These are phyloP conservation scores for Drosophila littoralis DNA, from an alignment of 1,140 invertebrate species.

Conservation along the genomic window DNA sequence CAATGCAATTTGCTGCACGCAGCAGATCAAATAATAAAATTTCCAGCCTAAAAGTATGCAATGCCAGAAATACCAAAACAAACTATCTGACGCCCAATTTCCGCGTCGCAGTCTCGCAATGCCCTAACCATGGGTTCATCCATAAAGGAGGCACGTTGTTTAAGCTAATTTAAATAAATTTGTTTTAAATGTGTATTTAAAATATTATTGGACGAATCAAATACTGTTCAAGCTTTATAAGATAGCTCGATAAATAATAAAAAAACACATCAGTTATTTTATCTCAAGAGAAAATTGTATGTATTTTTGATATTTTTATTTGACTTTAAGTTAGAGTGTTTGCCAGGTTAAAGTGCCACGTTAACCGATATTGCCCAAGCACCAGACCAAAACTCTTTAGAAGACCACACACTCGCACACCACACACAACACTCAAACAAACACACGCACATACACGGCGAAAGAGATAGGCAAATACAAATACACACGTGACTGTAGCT, in stretches of 20 bases:
- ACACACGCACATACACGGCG: constrained; percentile 7
- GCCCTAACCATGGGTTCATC: not conserved
- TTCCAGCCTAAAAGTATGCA: constrained; percentile 47
- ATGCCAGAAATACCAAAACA: constrained; percentile 2
- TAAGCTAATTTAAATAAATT: not conserved
- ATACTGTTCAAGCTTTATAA: no score
- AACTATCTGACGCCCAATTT: not conserved
- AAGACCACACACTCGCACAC: constrained; percentile 20
- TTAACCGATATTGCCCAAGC: constrained; percentile 15
- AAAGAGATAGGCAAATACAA: constrained; percentile 21
- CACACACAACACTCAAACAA: constrained; percentile 21
- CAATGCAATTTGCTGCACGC: constrained; percentile 35
- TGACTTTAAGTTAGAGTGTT: constrained; percentile 15
- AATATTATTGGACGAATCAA: no score
- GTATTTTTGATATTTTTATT: not conserved
- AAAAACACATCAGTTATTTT: no score
- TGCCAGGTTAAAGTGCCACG: constrained; percentile 13
- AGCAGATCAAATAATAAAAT: constrained; percentile 38
- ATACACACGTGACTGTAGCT: constrained; percentile 48
- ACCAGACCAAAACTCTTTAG: constrained; percentile 39
- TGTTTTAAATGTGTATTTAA: no score
- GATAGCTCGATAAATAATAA: no score
- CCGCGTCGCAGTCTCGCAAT: not conserved
- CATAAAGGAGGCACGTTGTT: not conserved
- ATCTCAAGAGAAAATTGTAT: not conserved